Base-by-base conservation (phyloP, 2,888 invertebrate genomes). In the Antheraea assamensis region DNA sequence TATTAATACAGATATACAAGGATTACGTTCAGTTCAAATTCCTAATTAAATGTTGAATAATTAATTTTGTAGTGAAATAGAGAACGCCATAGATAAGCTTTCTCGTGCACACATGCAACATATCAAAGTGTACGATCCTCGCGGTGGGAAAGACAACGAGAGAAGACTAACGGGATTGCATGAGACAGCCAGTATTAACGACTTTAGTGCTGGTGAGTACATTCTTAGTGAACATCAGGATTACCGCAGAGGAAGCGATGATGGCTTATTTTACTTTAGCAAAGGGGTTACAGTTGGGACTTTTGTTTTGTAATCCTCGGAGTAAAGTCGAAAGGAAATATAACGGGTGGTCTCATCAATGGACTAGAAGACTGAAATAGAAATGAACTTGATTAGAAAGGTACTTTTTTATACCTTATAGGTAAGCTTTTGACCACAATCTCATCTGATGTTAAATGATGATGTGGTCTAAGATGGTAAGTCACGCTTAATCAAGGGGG, bases 151-250 rank as follows among this genome's bases (percentile, higher is more conserved):
- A 90, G 99, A 99, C 95, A 99, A 99, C 93, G 98, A 98, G 89
- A 96, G 99, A 78, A 96, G 99, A 79, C 95, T 99, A 76, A 99
- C 98, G 73, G 99, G 99, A 75, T 96, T 96, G 81, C 99, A 98
- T 90, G 99, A 99, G 93, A 99, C 99, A 2, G 98, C 99, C 84
- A 98, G 97, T 83, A 99, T 99, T 89, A 97, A 98, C 89, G 98
- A 99, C 90, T 99, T 99, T 92, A 98, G 98, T 81, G 97, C 98
- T 72, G 98, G 97, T 96, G 82, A 88, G 35, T 55, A 4, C 17
- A 64, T 5, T 1, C 15, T 27, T 15, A 0, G 4, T 30, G 17
- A 61, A 27, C 0, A 30, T 64, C 13, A 30, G 15, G 15, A 30
- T 15, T 64, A 58, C 17, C 52, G 7, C 15, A 64, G 3, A 27